A percentile compares a stretch with the other conserved stretches of the same genome.
These are phyloP conservation scores for Arizona elegans DNA, from an alignment of 2,113 vertebrate species.

Conservation along the genomic window DNA sequence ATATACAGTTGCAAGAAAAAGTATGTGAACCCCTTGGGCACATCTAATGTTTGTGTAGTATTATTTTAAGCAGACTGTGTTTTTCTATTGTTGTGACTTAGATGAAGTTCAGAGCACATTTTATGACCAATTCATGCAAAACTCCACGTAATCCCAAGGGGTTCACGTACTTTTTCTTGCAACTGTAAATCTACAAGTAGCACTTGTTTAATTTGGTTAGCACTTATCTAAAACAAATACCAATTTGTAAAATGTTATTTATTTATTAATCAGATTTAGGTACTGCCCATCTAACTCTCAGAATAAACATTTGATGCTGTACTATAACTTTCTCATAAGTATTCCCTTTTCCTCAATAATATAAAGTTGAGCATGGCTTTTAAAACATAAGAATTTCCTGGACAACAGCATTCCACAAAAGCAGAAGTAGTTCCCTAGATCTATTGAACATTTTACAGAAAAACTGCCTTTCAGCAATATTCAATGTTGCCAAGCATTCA, in stretches of 20 bases:
- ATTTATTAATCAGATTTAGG: too few relatives aligned
- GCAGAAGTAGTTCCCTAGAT: constrained; percentile 64
- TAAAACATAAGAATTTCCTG: constrained; percentile 70
- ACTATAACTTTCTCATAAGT: constrained; percentile 40
- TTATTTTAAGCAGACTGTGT: too few relatives aligned
- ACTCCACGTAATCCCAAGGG: too few relatives aligned
- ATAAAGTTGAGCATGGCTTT: constrained; percentile 61
- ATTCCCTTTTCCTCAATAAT: constrained; percentile 55
- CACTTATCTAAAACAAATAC: neutral
- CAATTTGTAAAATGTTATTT: neutral
- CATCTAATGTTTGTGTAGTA: too few relatives aligned
- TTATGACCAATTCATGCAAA: too few relatives aligned
- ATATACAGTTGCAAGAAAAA: neutral
- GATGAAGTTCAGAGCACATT: too few relatives aligned
- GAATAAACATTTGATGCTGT: constrained; percentile 39
- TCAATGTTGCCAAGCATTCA: constrained; percentile 21
- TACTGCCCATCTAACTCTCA: neutral
- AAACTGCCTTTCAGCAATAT: constrained; percentile 47
- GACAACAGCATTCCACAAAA: constrained; percentile 65
- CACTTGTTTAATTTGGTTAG: neutral
- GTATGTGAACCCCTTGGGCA: too few relatives aligned
- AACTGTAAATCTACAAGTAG: neutral
- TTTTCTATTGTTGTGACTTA: too few relatives aligned
- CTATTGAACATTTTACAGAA: constrained; percentile 52
- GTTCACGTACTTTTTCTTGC: too few relatives aligned